phyloP scores from a whole-genome alignment of 2,797 vertebrate species.

The Pogoniulus pusillus region DNA sequence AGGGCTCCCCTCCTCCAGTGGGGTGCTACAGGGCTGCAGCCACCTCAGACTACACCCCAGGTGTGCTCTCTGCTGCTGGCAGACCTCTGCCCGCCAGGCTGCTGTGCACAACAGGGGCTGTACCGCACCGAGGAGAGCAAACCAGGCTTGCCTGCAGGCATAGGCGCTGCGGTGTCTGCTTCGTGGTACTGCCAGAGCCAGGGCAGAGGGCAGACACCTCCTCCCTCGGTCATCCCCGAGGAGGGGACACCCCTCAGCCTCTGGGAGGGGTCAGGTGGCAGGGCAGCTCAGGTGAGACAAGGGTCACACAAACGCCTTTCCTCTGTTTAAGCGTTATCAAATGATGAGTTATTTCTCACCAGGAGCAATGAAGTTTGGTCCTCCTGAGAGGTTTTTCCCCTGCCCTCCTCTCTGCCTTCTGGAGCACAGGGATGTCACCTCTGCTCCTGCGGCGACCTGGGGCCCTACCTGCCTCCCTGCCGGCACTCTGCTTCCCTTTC shows the following conservation, averaged over 20 bases:
- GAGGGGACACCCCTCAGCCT: background rate
- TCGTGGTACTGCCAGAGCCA: background rate
- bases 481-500: background rate
- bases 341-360: background rate
- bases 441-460: background rate
- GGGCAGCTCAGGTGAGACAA: background rate
- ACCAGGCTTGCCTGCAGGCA: background rate
- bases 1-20: background rate
- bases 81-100: background rate
- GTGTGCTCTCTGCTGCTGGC: conserved; percentile 7
- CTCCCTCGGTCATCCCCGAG: background rate
- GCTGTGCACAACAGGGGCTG: background rate
- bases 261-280: background rate
- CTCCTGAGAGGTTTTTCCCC: background rate
- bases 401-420: background rate
- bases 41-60: background rate
- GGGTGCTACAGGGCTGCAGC: background rate
- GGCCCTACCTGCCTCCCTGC: background rate
- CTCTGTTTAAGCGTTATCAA: background rate
- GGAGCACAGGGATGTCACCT: background rate
- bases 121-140: background rate
- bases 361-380: background rate
- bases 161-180: background rate
- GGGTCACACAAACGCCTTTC: background rate
- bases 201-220: background rate